Conservation (phyloP, 2,888 invertebrate genomes). For the Drosophila kambysellisi region DNA sequence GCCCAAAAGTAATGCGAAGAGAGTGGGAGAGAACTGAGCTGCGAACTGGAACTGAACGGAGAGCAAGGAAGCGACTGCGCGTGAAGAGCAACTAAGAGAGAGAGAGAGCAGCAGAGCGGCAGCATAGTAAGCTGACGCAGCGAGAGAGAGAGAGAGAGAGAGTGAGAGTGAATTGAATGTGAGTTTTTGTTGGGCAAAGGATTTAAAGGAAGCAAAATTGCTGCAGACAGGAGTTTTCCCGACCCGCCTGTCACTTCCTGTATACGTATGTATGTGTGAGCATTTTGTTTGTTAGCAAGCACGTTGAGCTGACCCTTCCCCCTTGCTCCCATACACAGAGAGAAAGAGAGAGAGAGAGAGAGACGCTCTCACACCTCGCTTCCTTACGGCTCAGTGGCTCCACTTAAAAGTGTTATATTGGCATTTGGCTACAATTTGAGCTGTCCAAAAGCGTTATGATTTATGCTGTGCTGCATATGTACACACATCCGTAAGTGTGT, state of each 20-base stretch:
- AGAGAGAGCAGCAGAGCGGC: constrained; percentile 1
- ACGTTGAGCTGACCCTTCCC: constrained; percentile 49
- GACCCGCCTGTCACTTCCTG: constrained; percentile 71
- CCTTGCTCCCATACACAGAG: neutral
- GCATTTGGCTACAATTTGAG: constrained; percentile 72
- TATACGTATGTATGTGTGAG: constrained; percentile 16
- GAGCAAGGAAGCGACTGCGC: constrained; percentile 58
- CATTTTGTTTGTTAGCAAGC: constrained; percentile 57
- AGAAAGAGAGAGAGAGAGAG: neutral
- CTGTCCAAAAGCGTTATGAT: constrained; percentile 67
- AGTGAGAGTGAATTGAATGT: constrained; percentile 31
- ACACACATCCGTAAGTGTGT: constrained; percentile 10
- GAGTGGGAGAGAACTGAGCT: constrained; percentile 8
- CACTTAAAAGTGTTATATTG: constrained; percentile 74
- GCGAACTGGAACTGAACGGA: constrained; percentile 25
- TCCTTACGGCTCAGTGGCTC: constrained; percentile 13
- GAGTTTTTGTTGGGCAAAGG: constrained; percentile 58
- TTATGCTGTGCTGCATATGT: constrained; percentile 65
- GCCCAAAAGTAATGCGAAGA: constrained; percentile 8
- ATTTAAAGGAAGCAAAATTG: constrained; percentile 81
- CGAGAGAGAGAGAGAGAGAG: constrained; percentile 4
- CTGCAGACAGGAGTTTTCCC: constrained; percentile 74
- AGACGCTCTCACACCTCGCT: neutral
- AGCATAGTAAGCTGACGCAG: constrained; percentile 24
- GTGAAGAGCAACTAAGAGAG: constrained; percentile 5